These are phyloP conservation scores for Paramuricea clavata DNA, from an alignment of 92 coral and sea anemone genomes.

Conservation along the genomic window DNA sequence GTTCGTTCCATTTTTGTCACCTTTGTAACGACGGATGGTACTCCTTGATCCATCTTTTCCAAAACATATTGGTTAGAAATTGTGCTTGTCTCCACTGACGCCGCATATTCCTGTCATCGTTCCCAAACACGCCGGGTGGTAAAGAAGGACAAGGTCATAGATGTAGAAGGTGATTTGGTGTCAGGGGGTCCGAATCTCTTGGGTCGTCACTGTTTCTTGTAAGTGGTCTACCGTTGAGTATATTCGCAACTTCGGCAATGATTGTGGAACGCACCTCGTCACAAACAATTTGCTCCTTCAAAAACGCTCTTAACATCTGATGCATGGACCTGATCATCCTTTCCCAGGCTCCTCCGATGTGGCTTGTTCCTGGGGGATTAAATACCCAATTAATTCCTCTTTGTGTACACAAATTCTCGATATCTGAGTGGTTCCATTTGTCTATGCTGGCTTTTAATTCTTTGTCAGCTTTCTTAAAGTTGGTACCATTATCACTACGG, in stretches of 20 bases:
- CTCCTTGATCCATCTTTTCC: neutral
- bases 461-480: neutral
- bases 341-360: neutral
- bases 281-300: neutral
- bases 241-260: neutral
- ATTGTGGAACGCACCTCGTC: neutral
- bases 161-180: too few species aligned
- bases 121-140: neutral
- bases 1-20: constrained; percentile 13
- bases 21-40: neutral
- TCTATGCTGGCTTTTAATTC: neutral
- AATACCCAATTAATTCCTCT: neutral
- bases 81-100: neutral
- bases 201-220: neutral
- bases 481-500: constrained; percentile 31
- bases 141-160: too few species aligned
- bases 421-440: neutral
- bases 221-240: neutral
- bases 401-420: neutral
- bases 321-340: neutral
- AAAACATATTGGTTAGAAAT: neutral
- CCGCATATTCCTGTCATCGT: neutral
- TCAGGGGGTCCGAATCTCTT: neutral
- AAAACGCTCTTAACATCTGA: neutral
- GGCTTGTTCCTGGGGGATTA: neutral